Evolutionary conservation across 2,888 invertebrate species (phyloP), one percentile per base, ranked within the genome.

Genomic region (Pyralis farinalis): DNA sequence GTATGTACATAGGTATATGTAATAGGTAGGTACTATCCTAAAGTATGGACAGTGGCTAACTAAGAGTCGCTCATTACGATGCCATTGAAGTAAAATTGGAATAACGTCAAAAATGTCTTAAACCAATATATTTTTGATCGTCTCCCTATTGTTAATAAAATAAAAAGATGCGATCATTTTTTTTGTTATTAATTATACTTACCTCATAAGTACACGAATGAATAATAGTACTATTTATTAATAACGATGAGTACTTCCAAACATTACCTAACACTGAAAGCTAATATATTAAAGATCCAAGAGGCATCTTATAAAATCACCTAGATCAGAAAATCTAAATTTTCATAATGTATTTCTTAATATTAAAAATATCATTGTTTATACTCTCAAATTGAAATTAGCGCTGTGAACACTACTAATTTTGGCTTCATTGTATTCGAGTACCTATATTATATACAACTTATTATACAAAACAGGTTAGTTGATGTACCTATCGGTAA

Each of bases 381-480:
- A 22, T 10, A 8, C 10, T 25, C n/a, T 25, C 9, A 7, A 25
- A 27, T 12, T n/a, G 25, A 25, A 25, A 25, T 25, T 7, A 25
- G 7, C 7, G 25, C 3, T 7, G n/a, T 25, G 25, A 25, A 25
- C 27, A 30, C 37, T 36, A 45, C 34, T 31, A 34, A 50, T 54
- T n/a, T 53, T 54, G 51, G 54, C 56, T 54, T 53, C 43, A 43
- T 38, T 28, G 20, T 42, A 43, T 36, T 16, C 16, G 16, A 16
- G 16, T 25, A 25, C 7, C 7, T 5, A 36, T 47, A 37, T 42
- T 58, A 59, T 57, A 49, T 60, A 60, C 63, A 62, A 6, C 16
- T 45, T 49, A 42, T 29, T 51, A 53, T 62, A 55, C 51, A 62
- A 61, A 61, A 55, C 53, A 51, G 29, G 42, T 53, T 42, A 51